Percentiles rank a stretch among this genome's conserved stretches.
Evolutionary conservation across 2,888 invertebrate species (phyloP).

Genomic region (Idaea dimidiata): DNA sequence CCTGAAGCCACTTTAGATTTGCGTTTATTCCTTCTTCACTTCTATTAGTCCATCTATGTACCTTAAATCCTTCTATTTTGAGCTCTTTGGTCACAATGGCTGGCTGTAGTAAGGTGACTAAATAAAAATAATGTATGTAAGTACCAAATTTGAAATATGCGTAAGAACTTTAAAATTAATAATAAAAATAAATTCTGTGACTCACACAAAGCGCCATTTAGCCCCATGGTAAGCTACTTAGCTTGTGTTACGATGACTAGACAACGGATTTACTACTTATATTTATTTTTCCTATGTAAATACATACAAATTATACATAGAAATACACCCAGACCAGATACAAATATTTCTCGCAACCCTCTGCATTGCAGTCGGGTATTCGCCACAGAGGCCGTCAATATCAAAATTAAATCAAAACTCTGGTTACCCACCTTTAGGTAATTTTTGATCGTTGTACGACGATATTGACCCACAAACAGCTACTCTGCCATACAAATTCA

Average conservation of each 20-base stretch:
- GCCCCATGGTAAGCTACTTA: too few relatives aligned
- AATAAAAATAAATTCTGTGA: too few relatives aligned
- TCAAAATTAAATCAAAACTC: too few relatives aligned
- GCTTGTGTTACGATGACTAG: too few relatives aligned
- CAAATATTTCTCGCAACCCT: too few relatives aligned
- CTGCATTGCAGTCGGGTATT: too few relatives aligned
- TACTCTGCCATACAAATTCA: slow-evolving; percentile 84
- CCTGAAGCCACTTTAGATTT: slow-evolving; percentile 83
- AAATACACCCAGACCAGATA: too few relatives aligned
- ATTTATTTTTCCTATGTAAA: too few relatives aligned
- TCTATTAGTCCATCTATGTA: slow-evolving; percentile 79
- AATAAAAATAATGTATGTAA: slow-evolving; percentile 29
- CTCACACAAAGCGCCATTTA: too few relatives aligned
- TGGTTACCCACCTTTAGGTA: slow-evolving; percentile 57
- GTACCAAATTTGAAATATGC: slow-evolving; percentile 5
- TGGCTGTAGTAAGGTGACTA: slow-evolving; percentile 78
- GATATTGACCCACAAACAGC: slow-evolving; percentile 87
- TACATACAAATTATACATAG: too few relatives aligned
- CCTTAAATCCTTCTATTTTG: slow-evolving; percentile 85
- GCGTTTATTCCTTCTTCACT: slow-evolving; percentile 83
- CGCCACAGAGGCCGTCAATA: too few relatives aligned
- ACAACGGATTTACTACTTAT: too few relatives aligned
- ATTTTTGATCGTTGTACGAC: slow-evolving; percentile 78
- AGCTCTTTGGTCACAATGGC: slow-evolving; percentile 82
- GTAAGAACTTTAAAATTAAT: neutral